A percentile compares a stretch with the other conserved stretches of the same genome.
These are phyloP conservation scores for Acromyrmex charruanus DNA, from an alignment of 1,140 invertebrate species.

Conservation along the genomic window DNA sequence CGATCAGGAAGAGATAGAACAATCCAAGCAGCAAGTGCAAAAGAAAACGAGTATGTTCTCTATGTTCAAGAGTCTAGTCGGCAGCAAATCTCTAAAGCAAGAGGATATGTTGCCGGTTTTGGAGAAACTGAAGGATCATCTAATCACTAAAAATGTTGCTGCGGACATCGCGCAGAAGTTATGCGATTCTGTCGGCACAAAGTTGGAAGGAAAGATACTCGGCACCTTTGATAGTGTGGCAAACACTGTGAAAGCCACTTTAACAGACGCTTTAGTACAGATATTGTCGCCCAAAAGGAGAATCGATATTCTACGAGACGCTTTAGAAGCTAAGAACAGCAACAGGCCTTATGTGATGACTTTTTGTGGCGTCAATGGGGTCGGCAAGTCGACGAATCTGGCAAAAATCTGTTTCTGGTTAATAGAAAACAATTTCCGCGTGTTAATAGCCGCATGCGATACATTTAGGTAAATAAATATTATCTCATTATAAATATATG, in stretches of 20 bases:
- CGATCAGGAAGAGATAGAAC: constrained; percentile 80
- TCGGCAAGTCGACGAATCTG: constrained; percentile 99
- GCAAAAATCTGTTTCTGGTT: constrained; percentile 99
- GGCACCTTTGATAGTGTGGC: constrained; percentile 97
- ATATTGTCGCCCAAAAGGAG: constrained; percentile 97
- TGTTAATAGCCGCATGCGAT: constrained; percentile 99
- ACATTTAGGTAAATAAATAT: constrained; percentile 91
- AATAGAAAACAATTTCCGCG: constrained; percentile 98
- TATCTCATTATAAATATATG: neutral
- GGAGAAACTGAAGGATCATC: constrained; percentile 98
- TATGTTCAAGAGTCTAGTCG: constrained; percentile 95
- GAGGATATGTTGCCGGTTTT: constrained; percentile 94
- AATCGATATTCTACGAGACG: constrained; percentile 98
- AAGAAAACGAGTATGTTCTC: constrained; percentile 91
- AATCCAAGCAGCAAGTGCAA: constrained; percentile 76
- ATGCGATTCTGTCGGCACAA: constrained; percentile 97
- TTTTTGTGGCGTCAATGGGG: constrained; percentile 99
- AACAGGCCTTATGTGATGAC: constrained; percentile 97
- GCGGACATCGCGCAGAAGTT: constrained; percentile 97
- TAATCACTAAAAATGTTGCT: constrained; percentile 99
- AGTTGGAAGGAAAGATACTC: constrained; percentile 97
- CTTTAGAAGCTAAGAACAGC: constrained; percentile 94
- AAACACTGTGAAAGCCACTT: constrained; percentile 92
- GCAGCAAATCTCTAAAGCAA: constrained; percentile 92
- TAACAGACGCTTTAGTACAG: constrained; percentile 95